Evolutionary conservation across 2,888 invertebrate genomes (phyloP).

Genomic region (Pinctada fucata): DNA sequence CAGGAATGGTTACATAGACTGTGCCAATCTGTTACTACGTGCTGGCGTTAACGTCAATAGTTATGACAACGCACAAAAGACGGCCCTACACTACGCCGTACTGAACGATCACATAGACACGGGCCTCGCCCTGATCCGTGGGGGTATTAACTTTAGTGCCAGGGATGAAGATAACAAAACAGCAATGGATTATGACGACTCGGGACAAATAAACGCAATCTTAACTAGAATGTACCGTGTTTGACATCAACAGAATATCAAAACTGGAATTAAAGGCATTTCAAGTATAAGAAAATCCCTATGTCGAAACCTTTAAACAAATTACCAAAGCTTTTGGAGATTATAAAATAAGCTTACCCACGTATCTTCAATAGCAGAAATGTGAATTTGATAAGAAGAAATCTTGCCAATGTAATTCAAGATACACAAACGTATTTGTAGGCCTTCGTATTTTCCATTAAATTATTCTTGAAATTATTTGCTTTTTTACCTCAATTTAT

Average conservation of each 20-base stretch:
- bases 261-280: neutral
- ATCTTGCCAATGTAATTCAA: neutral
- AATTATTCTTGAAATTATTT: neutral
- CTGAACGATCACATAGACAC: constrained; percentile 48
- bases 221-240: constrained; percentile 23
- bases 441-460: neutral
- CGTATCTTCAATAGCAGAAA: neutral
- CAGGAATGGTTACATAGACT: constrained; percentile 51
- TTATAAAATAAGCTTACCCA: neutral
- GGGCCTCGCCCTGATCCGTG: constrained; percentile 50
- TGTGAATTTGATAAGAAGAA: neutral
- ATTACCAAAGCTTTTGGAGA: neutral
- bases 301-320: neutral
- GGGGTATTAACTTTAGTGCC: constrained; percentile 54
- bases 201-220: constrained; percentile 31
- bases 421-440: neutral
- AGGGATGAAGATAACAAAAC: constrained; percentile 57
- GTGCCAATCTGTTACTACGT: constrained; percentile 53
- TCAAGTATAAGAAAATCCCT: neutral
- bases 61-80: constrained; percentile 60
- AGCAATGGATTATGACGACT: constrained; percentile 54
- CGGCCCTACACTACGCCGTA: constrained; percentile 63
- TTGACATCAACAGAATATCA: neutral
- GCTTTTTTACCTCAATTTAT: neutral
- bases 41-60: constrained; percentile 59